phyloP scores from a whole-genome alignment of 1,140 invertebrate species.

The Nephotettix cincticeps region DNA sequence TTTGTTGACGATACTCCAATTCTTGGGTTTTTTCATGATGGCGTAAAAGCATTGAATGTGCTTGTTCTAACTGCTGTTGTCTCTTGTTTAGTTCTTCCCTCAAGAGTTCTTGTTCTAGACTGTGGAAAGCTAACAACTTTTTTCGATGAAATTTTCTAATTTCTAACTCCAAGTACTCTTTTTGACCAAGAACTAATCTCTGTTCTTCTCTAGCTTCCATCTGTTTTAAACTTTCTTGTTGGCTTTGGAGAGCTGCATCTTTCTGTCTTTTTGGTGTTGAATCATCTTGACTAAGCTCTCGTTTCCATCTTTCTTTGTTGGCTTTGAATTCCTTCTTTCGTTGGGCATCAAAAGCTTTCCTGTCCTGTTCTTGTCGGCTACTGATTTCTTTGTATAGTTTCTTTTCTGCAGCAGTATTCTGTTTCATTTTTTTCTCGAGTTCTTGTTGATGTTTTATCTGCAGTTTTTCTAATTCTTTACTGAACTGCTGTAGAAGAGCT shows the following conservation, averaged over 20 bases:
- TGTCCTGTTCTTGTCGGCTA: slow-evolving; percentile 84
- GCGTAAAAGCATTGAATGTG: slow-evolving; percentile 90
- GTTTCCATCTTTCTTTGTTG: slow-evolving; percentile 96
- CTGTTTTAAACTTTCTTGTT: slow-evolving; percentile 90
- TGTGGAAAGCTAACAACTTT: slow-evolving; percentile 83
- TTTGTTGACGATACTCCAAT: slow-evolving; percentile 92
- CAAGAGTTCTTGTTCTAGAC: slow-evolving; percentile 87
- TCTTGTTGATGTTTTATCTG: slow-evolving; percentile 88
- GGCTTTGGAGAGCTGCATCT: slow-evolving; percentile 73
- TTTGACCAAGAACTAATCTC: slow-evolving; percentile 80
- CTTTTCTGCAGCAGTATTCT: slow-evolving; percentile 86
- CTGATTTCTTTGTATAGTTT: slow-evolving; percentile 92
- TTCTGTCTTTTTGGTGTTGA: slow-evolving; percentile 89
- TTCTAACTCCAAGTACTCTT: slow-evolving; percentile 89
- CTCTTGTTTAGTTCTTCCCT: slow-evolving; percentile 93
- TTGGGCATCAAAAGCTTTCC: slow-evolving; percentile 84
- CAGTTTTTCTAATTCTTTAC: slow-evolving; percentile 88
- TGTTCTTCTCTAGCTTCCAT: slow-evolving; percentile 90
- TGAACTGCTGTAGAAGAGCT: slow-evolving; percentile 83
- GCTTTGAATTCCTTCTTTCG: slow-evolving; percentile 98
- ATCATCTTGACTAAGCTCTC: slow-evolving; percentile 87
- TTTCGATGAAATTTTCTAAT: slow-evolving; percentile 89
- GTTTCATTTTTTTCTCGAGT: slow-evolving; percentile 84
- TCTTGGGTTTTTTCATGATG: slow-evolving; percentile 98
- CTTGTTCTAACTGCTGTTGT: slow-evolving; percentile 91